phyloP scores from a whole-genome alignment of 2,797 vertebrate species.

The Cynopterus sphinx region DNA sequence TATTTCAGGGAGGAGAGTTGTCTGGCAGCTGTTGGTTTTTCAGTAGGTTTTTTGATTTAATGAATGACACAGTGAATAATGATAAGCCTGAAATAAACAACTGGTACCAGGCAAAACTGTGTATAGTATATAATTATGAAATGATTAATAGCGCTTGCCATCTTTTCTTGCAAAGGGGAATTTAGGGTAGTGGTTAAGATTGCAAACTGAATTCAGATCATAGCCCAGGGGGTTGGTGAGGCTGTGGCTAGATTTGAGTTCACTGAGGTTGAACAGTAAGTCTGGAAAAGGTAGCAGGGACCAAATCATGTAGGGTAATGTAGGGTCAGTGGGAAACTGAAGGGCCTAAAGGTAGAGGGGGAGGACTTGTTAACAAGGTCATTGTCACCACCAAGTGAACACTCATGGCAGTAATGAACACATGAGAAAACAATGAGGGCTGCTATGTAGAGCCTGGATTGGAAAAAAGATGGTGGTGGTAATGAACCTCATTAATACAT shows the following conservation, averaged over 20 bases:
- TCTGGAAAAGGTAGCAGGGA: not conserved
- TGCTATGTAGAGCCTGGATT: not conserved
- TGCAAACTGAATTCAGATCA: not conserved
- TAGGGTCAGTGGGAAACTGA: not conserved
- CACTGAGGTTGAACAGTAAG: not conserved
- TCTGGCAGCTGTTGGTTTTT: not conserved
- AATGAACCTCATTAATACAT: not conserved
- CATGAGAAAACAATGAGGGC: not conserved
- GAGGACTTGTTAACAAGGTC: not conserved
- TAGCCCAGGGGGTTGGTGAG: not conserved
- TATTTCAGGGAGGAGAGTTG: not conserved
- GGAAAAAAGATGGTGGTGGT: not conserved
- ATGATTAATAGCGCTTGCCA: not conserved
- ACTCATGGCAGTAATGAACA: not conserved
- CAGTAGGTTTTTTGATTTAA: not conserved
- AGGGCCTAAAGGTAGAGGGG: not conserved
- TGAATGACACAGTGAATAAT: not conserved
- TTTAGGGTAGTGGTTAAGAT: not conserved
- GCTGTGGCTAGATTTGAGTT: not conserved
- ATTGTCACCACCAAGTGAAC: not conserved
- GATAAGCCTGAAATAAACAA: not conserved
- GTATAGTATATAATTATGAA: not conserved
- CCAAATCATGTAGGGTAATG: not conserved
- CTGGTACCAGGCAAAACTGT: not conserved
- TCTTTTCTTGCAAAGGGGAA: not conserved